phyloP scores from a whole-genome alignment of 2,113 vertebrate species.

The Hemichromis elongatus region DNA sequence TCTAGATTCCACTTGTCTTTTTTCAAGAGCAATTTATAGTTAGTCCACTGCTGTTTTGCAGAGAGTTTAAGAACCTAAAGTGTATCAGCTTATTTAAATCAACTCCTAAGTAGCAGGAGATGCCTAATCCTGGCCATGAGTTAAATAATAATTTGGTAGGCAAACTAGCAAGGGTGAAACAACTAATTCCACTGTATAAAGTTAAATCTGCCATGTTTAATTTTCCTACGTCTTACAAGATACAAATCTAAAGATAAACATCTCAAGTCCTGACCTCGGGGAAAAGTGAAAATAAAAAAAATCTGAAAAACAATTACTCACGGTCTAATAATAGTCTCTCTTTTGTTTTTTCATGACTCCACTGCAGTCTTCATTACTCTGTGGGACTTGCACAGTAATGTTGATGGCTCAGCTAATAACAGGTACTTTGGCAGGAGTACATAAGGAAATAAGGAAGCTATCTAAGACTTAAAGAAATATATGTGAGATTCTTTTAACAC shows the following conservation, averaged over 20 bases:
- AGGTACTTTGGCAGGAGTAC: neutral
- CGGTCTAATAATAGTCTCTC: neutral
- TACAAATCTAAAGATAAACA: neutral
- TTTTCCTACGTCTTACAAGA: neutral
- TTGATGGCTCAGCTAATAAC: neutral
- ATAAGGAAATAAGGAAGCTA: neutral
- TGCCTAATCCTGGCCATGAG: neutral
- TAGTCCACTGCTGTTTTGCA: neutral
- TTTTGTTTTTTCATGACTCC: neutral
- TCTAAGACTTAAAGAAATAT: neutral
- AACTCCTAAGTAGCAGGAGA: neutral
- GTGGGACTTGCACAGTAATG: neutral
- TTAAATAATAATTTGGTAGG: neutral
- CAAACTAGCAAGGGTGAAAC: neutral
- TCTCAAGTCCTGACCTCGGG: neutral
- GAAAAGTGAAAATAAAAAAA: neutral
- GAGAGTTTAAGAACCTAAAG: neutral
- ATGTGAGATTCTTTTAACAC: neutral
- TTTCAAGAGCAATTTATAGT: neutral
- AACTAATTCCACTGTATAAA: neutral
- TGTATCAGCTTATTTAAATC: slow-evolving; percentile 6
- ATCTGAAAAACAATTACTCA: neutral
- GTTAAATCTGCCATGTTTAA: neutral
- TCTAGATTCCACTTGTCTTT: neutral
- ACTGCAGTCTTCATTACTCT: neutral